phyloP scores from a whole-genome alignment of 2,113 vertebrate species.

The Larimichthys crocea region DNA sequence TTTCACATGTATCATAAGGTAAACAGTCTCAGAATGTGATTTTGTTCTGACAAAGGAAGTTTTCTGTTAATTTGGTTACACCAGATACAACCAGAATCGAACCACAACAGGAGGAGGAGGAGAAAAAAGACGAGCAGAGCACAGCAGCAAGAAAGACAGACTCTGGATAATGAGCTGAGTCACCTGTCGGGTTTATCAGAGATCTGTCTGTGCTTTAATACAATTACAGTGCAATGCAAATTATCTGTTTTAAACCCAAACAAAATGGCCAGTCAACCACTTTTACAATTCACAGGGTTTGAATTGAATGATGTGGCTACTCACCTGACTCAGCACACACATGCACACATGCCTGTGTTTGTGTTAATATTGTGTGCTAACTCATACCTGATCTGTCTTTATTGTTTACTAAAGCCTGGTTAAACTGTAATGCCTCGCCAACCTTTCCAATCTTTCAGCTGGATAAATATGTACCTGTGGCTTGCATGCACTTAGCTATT shows the following conservation, averaged over 20 bases:
- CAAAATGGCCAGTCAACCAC: background rate
- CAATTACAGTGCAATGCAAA: background rate
- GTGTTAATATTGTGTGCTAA: slow-evolving; percentile 51
- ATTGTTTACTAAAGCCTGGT: slow-evolving; percentile 64
- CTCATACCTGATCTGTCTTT: slow-evolving; percentile 43
- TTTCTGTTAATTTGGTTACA: slow-evolving; percentile 14
- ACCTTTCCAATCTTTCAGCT: slow-evolving; percentile 71
- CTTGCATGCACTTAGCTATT: slow-evolving; percentile 39
- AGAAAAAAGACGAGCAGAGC: background rate
- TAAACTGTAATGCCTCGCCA: slow-evolving; percentile 48
- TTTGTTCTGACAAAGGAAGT: background rate
- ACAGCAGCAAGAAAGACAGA: background rate
- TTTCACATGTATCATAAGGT: background rate
- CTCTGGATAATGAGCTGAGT: slow-evolving; percentile 3
- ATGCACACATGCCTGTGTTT: slow-evolving; percentile 50
- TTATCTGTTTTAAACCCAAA: background rate
- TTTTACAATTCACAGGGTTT: slow-evolving; percentile 1
- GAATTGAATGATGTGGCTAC: slow-evolving; percentile 12
- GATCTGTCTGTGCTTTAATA: background rate
- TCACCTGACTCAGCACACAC: slow-evolving; percentile 37
- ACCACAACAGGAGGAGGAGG: background rate
- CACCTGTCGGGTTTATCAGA: slow-evolving; percentile 3
- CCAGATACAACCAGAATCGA: background rate
- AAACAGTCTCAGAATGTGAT: background rate
- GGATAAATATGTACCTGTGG: slow-evolving; percentile 76